phyloP scores from a whole-genome alignment of 2,797 vertebrate species.

The Chelon auratus region DNA sequence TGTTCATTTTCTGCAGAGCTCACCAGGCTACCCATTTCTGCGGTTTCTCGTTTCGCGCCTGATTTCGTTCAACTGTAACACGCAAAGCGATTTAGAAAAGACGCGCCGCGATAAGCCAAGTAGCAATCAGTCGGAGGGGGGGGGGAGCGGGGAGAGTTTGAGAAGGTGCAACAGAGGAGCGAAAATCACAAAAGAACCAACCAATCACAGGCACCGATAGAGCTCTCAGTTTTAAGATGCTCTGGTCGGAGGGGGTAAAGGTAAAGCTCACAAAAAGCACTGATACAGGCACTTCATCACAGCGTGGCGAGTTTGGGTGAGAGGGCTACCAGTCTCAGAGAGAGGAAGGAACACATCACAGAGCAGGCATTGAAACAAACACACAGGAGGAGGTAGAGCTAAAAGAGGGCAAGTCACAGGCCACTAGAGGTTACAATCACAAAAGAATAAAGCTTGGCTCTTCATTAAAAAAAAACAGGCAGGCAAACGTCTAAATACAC shows the following conservation, averaged over 20 bases:
- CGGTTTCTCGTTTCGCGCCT: not conserved
- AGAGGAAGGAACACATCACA: slow-evolving; percentile 65
- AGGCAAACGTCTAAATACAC: slow-evolving; percentile 38
- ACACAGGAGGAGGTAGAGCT: slow-evolving; percentile 61
- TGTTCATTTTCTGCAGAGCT: not conserved
- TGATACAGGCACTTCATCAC: slow-evolving; percentile 74
- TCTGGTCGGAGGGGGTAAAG: slow-evolving; percentile 84
- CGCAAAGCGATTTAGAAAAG: slow-evolving; percentile 18
- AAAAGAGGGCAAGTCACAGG: slow-evolving; percentile 61
- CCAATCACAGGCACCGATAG: slow-evolving; percentile 73
- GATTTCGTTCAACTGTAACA: slow-evolving; percentile 15
- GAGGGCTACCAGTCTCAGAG: slow-evolving; percentile 44
- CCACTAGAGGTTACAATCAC: slow-evolving; percentile 68
- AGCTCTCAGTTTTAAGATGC: slow-evolving; percentile 77
- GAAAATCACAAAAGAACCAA: slow-evolving; percentile 55
- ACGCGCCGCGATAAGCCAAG: slow-evolving; percentile 22
- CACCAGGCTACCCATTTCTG: not conserved
- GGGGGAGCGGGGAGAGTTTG: slow-evolving; percentile 40
- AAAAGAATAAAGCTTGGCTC: slow-evolving; percentile 53
- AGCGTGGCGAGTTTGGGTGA: slow-evolving; percentile 44
- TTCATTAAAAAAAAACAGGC: slow-evolving; percentile 58
- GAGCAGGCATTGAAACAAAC: slow-evolving; percentile 67
- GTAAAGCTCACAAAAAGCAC: slow-evolving; percentile 86
- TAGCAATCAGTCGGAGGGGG: slow-evolving; percentile 10
- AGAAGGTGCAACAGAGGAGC: slow-evolving; percentile 34